phyloP scores from a whole-genome alignment of 2,113 vertebrate species.

The Proterorhinus semilunaris region DNA sequence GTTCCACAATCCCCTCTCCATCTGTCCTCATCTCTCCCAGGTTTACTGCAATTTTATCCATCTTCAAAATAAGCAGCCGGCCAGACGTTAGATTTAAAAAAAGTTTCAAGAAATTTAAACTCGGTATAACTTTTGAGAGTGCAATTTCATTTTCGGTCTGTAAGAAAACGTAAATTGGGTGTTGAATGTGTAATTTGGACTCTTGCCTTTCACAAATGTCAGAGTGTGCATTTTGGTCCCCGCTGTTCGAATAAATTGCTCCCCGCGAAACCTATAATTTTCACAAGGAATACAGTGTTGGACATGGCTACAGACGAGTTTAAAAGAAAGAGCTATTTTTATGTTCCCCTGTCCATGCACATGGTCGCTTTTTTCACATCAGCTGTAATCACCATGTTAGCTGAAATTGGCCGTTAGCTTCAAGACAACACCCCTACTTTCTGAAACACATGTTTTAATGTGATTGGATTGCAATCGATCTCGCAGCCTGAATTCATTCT shows the following conservation, averaged over 20 bases:
- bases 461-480: too few species aligned
- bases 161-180: neutral
- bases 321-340: neutral
- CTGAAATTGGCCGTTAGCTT: too few species aligned
- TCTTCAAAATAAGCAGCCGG: conserved; percentile 14
- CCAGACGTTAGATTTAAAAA: conserved; percentile 7
- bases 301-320: neutral
- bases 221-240: neutral
- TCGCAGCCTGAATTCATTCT: too few species aligned
- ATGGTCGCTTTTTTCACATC: too few species aligned
- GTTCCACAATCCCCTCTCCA: conserved; percentile 19
- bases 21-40: conserved; percentile 55
- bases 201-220: conserved; percentile 1
- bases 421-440: too few species aligned
- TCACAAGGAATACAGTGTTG: neutral
- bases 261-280: neutral
- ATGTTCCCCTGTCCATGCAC: neutral
- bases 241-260: neutral
- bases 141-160: neutral
- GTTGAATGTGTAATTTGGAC: neutral
- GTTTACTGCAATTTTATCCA: conserved; percentile 27
- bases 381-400: too few species aligned
- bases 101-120: conserved; percentile 2
- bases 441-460: too few species aligned
- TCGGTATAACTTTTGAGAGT: neutral